These are phyloP conservation scores for Huso huso DNA, from an alignment of 2,797 vertebrate genomes.

Conservation along the genomic window DNA sequence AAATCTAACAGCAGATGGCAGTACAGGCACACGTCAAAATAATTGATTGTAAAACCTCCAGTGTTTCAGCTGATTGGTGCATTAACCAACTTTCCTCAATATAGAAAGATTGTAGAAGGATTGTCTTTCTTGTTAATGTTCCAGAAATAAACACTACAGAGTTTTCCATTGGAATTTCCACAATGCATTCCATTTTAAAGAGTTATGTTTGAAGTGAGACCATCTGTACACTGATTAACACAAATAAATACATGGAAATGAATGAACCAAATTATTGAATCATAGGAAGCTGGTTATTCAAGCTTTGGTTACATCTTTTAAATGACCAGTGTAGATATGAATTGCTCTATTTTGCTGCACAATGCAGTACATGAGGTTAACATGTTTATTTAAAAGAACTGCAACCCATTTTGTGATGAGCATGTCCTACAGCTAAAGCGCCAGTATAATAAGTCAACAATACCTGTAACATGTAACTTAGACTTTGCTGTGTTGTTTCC, in stretches of 20 bases:
- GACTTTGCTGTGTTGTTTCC: no score
- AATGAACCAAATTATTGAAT: constrained; percentile 23
- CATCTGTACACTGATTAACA: neutral
- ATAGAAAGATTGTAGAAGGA: constrained; percentile 5
- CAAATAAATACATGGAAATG: constrained; percentile 7
- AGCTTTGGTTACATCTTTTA: constrained; percentile 1
- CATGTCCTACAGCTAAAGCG: no score
- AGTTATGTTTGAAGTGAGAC: constrained; percentile 16
- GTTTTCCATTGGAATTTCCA: constrained; percentile 3
- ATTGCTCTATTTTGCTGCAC: no score
- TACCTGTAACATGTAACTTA: no score
- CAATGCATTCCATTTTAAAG: constrained; percentile 12
- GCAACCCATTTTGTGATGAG: no score
- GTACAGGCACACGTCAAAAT: constrained; percentile 65
- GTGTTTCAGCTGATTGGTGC: constrained; percentile 21
- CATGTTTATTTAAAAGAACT: no score
- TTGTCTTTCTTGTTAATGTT: constrained; percentile 10
- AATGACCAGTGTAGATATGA: neutral
- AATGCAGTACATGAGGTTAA: no score
- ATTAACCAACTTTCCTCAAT: constrained; percentile 12
- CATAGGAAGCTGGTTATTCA: constrained; percentile 10
- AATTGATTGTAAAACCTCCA: constrained; percentile 22
- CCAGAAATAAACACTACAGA: constrained; percentile 10
- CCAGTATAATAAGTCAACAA: no score
- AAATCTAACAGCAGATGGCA: constrained; percentile 82